These are phyloP conservation scores for Cotesia chilonis DNA, from an alignment of 1,140 invertebrate genomes.

Conservation along the genomic window DNA sequence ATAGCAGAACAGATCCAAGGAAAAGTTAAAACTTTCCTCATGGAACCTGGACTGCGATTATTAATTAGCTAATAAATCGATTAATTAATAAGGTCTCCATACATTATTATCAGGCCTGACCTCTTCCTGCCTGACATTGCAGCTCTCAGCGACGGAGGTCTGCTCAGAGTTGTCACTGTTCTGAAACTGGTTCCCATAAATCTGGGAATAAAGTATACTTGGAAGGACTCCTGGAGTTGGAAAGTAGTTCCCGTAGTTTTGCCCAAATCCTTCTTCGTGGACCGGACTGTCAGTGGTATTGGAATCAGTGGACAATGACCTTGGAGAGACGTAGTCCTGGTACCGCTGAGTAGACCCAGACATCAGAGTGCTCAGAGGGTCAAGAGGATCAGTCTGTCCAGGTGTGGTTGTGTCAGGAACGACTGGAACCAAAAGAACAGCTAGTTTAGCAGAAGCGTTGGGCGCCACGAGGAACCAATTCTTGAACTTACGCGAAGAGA, in stretches of 20 bases:
- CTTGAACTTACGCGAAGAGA: constrained; percentile 58
- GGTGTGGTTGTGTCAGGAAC: constrained; percentile 78
- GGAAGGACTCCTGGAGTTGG: constrained; percentile 74
- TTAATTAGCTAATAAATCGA: constrained; percentile 3
- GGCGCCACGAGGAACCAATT: neutral
- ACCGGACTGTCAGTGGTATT: constrained; percentile 83
- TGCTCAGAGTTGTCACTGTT: constrained; percentile 68
- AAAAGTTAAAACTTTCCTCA: neutral
- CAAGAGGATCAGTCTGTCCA: constrained; percentile 70
- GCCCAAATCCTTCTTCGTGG: constrained; percentile 75
- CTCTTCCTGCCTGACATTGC: constrained; percentile 62
- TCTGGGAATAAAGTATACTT: constrained; percentile 82
- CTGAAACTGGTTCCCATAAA: constrained; percentile 82
- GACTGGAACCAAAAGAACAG: constrained; percentile 62
- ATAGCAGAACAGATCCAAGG: no score
- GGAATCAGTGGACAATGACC: constrained; percentile 81
- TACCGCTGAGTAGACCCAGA: constrained; percentile 61
- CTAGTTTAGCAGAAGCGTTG: no score
- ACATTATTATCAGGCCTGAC: constrained; percentile 66
- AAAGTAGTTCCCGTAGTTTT: constrained; percentile 75
- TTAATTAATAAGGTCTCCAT: constrained; percentile 61
- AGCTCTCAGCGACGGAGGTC: constrained; percentile 57
- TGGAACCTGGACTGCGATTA: no score
- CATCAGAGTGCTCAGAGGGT: constrained; percentile 76
- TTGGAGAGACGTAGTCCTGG: constrained; percentile 67